Percentiles rank a stretch among this genome's conserved stretches.
These are phyloP conservation scores for Tholera decimalis DNA, from an alignment of 2,888 invertebrate genomes.

Conservation along the genomic window DNA sequence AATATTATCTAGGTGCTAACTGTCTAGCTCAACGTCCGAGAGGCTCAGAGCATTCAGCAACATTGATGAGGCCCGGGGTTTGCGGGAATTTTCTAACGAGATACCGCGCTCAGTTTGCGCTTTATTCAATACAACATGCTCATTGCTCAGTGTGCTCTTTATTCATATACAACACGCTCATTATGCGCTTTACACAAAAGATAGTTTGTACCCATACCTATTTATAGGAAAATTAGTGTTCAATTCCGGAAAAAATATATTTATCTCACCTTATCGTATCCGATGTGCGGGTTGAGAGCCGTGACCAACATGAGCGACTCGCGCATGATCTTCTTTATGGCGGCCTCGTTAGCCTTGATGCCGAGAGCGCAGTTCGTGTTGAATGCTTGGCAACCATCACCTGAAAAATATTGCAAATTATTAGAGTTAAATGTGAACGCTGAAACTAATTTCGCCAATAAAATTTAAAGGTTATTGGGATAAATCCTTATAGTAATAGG, in stretches of 20 bases:
- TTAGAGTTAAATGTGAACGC: no score
- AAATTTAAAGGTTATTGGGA: no score
- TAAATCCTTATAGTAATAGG: no score
- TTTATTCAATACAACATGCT: no score
- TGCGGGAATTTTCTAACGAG: no score
- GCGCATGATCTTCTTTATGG: conserved; percentile 96
- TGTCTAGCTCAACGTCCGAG: no score
- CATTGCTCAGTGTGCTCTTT: background rate
- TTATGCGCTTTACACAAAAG: no score
- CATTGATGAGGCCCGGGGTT: no score
- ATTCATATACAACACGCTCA: background rate
- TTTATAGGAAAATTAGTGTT: background rate
- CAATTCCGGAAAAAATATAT: background rate
- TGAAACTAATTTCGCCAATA: no score
- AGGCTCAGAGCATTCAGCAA: no score
- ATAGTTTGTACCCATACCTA: background rate
- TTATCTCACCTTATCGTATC: conserved; percentile 97
- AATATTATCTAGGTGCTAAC: no score
- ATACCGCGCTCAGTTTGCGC: no score
- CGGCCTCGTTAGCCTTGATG: conserved; percentile 94
- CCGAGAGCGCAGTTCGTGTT: conserved; percentile 97
- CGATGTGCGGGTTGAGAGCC: conserved; percentile 99
- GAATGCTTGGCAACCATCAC: conserved; percentile 96
- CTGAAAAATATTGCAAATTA: conserved; percentile 73
- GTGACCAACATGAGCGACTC: conserved; percentile 99